phyloP scores from a whole-genome alignment of 1,140 invertebrate species.

The Pseudomyrmex sp. region DNA sequence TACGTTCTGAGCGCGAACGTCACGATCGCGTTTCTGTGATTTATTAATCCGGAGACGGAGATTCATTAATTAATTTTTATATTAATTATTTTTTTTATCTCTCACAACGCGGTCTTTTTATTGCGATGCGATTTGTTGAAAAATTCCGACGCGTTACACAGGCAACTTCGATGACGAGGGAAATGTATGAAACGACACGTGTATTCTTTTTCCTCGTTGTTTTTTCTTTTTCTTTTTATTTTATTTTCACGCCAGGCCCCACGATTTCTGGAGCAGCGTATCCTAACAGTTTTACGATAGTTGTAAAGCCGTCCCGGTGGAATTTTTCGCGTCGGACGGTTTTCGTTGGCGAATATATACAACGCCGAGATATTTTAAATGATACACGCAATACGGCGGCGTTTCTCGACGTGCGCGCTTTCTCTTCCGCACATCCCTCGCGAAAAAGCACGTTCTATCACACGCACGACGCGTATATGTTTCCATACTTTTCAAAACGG shows the following conservation, averaged over 20 bases:
- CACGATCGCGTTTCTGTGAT: constrained; percentile 10
- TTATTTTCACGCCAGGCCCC: not conserved
- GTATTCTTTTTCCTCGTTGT: not conserved
- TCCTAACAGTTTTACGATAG: constrained; percentile 9
- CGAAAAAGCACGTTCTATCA: constrained; percentile 6
- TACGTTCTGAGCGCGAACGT: not conserved
- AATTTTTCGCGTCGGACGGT: constrained; percentile 30
- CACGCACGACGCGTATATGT: not conserved
- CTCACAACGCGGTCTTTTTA: no score
- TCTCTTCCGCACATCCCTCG: no score
- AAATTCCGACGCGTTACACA: not conserved
- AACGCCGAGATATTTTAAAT: constrained; percentile 28
- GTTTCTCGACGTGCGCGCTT: no score
- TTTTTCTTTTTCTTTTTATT: not conserved
- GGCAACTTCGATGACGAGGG: not conserved
- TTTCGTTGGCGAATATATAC: not conserved
- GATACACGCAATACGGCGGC: not conserved
- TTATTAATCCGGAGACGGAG: not conserved
- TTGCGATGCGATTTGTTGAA: not conserved
- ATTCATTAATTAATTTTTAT: no score
- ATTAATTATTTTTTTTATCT: no score
- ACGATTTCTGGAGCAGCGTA: not conserved
- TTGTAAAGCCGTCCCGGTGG: constrained; percentile 26
- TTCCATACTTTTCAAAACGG: constrained; percentile 29
- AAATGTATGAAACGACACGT: no score